phyloP scores from a whole-genome alignment of 2,888 invertebrate species.

The Lepidonotus clava region DNA sequence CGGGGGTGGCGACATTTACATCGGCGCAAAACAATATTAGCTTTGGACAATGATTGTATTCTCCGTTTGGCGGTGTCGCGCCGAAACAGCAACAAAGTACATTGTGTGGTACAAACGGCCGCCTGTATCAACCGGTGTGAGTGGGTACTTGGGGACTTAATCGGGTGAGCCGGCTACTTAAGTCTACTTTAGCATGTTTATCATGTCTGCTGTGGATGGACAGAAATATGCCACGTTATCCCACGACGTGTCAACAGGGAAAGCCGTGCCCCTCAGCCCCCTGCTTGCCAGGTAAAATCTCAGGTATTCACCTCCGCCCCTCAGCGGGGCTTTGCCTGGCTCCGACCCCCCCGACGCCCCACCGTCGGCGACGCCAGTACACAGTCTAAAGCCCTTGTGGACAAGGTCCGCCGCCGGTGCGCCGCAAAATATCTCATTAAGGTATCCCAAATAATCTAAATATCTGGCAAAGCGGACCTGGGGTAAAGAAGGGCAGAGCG shows the following conservation, averaged over 20 bases:
- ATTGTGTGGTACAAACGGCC: constrained; percentile 13
- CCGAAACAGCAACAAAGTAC: constrained; percentile 16
- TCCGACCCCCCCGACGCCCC: background rate
- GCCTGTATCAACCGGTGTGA: background rate
- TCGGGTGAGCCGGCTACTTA: constrained; percentile 47
- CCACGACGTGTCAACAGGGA: constrained; percentile 25
- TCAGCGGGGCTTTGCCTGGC: background rate
- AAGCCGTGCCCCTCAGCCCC: background rate
- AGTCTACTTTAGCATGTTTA: constrained; percentile 43
- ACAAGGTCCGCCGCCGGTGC: background rate
- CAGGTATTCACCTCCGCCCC: constrained; percentile 1
- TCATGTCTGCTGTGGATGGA: background rate
- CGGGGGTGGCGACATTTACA: background rate
- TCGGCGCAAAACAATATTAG: background rate
- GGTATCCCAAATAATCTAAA: constrained; percentile 47
- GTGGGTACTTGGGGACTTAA: constrained; percentile 28
- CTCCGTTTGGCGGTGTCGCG: background rate
- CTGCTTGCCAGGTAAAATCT: background rate
- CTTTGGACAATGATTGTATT: background rate
- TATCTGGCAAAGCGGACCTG: constrained; percentile 17
- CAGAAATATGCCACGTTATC: constrained; percentile 20
- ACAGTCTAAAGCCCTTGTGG: constrained; percentile 2
- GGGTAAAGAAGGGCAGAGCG: background rate
- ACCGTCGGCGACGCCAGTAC: background rate
- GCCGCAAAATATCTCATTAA: constrained; percentile 48